Conservation (phyloP, 92 coral and sea anemone genomes). For the Galaxea fascicularis region DNA sequence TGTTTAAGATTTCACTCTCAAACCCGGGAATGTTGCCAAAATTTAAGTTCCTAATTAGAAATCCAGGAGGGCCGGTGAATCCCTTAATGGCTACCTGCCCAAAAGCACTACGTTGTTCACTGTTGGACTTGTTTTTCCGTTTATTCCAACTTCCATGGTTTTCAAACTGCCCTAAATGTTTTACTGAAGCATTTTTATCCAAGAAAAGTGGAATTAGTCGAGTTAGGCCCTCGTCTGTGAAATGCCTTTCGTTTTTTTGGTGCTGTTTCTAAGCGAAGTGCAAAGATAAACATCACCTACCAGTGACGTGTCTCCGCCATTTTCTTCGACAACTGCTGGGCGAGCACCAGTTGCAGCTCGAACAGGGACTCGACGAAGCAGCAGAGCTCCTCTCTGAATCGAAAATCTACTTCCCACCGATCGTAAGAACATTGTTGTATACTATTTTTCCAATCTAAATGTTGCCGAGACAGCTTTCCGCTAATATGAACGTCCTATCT, state of each 20-base stretch:
- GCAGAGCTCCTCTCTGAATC: constrained; percentile 33
- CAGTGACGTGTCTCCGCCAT: constrained; percentile 47
- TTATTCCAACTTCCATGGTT: background rate
- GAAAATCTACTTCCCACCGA: constrained; percentile 25
- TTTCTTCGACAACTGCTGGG: constrained; percentile 16
- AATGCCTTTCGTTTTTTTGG: background rate
- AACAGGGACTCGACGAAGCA: constrained; percentile 30
- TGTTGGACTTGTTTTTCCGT: background rate
- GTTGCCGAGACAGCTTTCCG: background rate
- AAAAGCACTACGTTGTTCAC: background rate
- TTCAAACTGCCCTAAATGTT: background rate
- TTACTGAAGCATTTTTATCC: background rate
- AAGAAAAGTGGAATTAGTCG: too few relatives aligned
- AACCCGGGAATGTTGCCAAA: background rate
- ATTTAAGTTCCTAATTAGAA: background rate
- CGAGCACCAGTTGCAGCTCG: constrained; percentile 21
- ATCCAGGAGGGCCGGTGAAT: background rate
- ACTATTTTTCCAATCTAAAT: background rate
- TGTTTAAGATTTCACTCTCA: background rate
- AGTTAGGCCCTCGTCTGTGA: background rate
- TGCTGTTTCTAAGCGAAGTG: background rate
- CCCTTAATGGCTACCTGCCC: background rate
- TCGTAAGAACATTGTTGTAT: constrained; percentile 43
- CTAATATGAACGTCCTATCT: background rate
- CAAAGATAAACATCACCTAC: constrained; percentile 22